phyloP scores from a whole-genome alignment of 1,140 invertebrate genomes.

The Zaprionus kolodkinae region DNA sequence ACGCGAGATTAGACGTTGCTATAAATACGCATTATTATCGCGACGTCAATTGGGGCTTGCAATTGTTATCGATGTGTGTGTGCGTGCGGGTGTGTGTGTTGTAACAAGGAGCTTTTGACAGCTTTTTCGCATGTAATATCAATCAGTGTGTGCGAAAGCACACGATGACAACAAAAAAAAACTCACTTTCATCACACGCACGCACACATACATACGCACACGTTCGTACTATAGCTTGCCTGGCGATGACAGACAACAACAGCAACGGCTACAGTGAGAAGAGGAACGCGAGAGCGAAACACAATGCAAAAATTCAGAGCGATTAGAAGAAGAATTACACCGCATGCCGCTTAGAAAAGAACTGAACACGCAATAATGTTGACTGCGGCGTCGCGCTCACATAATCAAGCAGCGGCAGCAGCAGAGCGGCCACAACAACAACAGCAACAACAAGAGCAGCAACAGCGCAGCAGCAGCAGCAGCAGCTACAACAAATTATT shows the following conservation, averaged over 20 bases:
- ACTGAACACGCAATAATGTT: slow-evolving; percentile 73
- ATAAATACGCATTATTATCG: slow-evolving; percentile 77
- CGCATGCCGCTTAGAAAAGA: slow-evolving; percentile 83
- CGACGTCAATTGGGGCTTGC: slow-evolving; percentile 1
- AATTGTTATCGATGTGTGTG: slow-evolving; percentile 7
- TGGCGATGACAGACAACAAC: slow-evolving; percentile 7
- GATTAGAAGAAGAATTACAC: slow-evolving; percentile 81
- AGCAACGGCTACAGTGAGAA: neutral
- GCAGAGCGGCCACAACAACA: slow-evolving; percentile 26
- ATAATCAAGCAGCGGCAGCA: slow-evolving; percentile 64
- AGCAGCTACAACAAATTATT: slow-evolving; percentile 61
- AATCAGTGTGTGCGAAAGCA: slow-evolving; percentile 11
- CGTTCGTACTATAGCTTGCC: neutral
- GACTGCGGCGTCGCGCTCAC: slow-evolving; percentile 54
- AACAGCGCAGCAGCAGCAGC: slow-evolving; percentile 18
- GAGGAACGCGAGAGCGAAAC: slow-evolving; percentile 19
- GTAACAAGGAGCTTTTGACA: slow-evolving; percentile 61
- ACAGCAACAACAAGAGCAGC: slow-evolving; percentile 19
- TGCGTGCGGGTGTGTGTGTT: slow-evolving; percentile 13
- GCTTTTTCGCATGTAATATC: slow-evolving; percentile 7
- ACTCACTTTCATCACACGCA: slow-evolving; percentile 42
- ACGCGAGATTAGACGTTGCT: slow-evolving; percentile 69
- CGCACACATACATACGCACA: slow-evolving; percentile 9
- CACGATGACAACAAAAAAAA: slow-evolving; percentile 45
- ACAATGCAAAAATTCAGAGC: slow-evolving; percentile 66